A percentile compares a stretch with the other conserved stretches of the same genome.
phyloP scores from a whole-genome alignment of 2,888 invertebrate species.

The Syrphus vitripennis region DNA sequence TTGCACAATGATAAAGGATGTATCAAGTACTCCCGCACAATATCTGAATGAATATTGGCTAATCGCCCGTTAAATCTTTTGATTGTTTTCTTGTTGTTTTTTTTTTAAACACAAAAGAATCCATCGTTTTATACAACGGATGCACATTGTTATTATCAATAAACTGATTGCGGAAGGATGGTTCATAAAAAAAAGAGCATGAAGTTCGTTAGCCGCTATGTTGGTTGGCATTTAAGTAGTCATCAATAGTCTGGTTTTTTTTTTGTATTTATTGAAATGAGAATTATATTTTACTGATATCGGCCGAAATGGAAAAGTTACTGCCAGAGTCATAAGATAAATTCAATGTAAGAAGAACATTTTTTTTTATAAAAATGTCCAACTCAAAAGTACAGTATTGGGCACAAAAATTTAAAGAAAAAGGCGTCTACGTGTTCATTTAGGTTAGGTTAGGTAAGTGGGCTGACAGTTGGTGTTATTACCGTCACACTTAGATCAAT shows the following conservation, averaged over 20 bases:
- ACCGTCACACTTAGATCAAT: too few relatives aligned
- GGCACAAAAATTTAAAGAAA: too few relatives aligned
- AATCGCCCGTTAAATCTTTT: slow-evolving; percentile 66
- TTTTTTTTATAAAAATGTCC: too few relatives aligned
- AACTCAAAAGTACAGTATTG: too few relatives aligned
- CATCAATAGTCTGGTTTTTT: slow-evolving; percentile 10
- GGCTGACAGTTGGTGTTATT: too few relatives aligned
- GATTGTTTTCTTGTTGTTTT: slow-evolving; percentile 33
- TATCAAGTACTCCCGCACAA: neutral
- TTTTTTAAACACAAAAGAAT: neutral
- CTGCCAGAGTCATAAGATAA: too few relatives aligned
- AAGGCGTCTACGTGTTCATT: too few relatives aligned
- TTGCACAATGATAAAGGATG: slow-evolving; percentile 39
- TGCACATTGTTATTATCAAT: neutral
- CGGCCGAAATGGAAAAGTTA: too few relatives aligned
- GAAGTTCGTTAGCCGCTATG: slow-evolving; percentile 49
- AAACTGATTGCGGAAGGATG: slow-evolving; percentile 48
- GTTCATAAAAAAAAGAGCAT: slow-evolving; percentile 32
- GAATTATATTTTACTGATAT: neutral
- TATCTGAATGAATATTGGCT: slow-evolving; percentile 49
- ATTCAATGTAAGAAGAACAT: too few relatives aligned
- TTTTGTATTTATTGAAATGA: neutral
- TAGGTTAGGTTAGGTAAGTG: too few relatives aligned
- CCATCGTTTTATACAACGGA: neutral
- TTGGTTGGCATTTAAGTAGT: slow-evolving; percentile 36